Evolutionary conservation across 2,888 invertebrate genomes (phyloP).

Genomic region (Cynaeus angustus): DNA sequence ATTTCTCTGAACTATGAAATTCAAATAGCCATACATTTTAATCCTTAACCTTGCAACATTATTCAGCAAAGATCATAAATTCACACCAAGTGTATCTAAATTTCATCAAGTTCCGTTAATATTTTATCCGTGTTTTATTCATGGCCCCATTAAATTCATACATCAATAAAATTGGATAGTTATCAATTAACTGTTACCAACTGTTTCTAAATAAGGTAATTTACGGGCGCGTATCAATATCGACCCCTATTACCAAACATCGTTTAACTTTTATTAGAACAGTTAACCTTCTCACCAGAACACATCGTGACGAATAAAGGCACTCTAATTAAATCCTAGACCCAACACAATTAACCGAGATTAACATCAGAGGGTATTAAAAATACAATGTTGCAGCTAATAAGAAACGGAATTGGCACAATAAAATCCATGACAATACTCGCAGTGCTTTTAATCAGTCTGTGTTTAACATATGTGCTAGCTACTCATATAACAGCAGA

Average conservation of each 20-base stretch:
- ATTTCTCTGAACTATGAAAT: neutral
- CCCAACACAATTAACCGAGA: conserved; percentile 39
- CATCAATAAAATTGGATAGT: conserved; percentile 12
- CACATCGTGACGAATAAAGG: conserved; percentile 44
- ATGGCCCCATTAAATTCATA: conserved; percentile 1
- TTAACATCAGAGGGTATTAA: conserved; percentile 44
- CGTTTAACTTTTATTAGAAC: conserved; percentile 50
- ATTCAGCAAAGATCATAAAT: neutral
- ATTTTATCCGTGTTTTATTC: conserved; percentile 1
- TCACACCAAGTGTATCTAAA: too few relatives aligned
- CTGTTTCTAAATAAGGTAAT: conserved; percentile 24
- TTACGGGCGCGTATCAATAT: conserved; percentile 39
- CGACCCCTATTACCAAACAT: conserved; percentile 46
- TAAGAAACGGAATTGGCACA: conserved; percentile 26
- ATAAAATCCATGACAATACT: conserved; percentile 20
- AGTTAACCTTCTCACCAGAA: conserved; percentile 48
- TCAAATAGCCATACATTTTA: neutral
- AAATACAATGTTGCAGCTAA: conserved; percentile 34
- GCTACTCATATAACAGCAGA: conserved; percentile 22
- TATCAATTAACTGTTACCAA: conserved; percentile 23
- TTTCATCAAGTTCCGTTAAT: too few relatives aligned
- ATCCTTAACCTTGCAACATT: neutral
- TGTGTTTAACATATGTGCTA: conserved; percentile 28
- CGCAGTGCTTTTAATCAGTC: conserved; percentile 19
- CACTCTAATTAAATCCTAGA: conserved; percentile 47